Conservation (phyloP, 2,797 vertebrate genomes). For the Enteromius argenteus region DNA sequence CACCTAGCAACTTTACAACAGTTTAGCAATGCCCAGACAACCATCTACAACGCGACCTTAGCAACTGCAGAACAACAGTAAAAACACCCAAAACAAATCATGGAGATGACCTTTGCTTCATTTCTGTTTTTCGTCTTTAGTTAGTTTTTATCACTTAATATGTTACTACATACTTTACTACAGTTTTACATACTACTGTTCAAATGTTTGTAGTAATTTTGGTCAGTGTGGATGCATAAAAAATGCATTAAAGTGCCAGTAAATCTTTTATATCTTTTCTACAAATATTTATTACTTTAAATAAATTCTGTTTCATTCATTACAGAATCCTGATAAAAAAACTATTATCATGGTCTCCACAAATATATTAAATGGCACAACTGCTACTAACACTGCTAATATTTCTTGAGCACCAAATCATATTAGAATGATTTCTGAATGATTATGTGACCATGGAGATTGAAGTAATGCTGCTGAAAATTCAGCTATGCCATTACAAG, state of each 20-base stretch:
- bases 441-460: background rate
- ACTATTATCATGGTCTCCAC: background rate
- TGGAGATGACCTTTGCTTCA: background rate
- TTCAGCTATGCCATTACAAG: background rate
- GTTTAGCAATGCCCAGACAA: background rate
- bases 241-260: background rate
- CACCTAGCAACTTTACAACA: background rate
- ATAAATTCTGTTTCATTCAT: background rate
- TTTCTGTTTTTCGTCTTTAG: background rate
- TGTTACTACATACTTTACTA: background rate
- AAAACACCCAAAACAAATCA: background rate
- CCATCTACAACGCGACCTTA: background rate
- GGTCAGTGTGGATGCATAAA: background rate
- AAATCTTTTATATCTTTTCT: background rate
- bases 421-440: background rate
- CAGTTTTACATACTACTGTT: background rate
- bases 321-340: background rate
- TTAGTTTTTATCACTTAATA: background rate
- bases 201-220: background rate
- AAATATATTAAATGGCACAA: background rate
- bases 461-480: background rate
- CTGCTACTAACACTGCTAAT: background rate
- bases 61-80: background rate
- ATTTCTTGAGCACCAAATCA: background rate
- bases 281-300: background rate